Conservation (phyloP, 2,888 invertebrate genomes). For the Stenolophus ochropezus region DNA sequence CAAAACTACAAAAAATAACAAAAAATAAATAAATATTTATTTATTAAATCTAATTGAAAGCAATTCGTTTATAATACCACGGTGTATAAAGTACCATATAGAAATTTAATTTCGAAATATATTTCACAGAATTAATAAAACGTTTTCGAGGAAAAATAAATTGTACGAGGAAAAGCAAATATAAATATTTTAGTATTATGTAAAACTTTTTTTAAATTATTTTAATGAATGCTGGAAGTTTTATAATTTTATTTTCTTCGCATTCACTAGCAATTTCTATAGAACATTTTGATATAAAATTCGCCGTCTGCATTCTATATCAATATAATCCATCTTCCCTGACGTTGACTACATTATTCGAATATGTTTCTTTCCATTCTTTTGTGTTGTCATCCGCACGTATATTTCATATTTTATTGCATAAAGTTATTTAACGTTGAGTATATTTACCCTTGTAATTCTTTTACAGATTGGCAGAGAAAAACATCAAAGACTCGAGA, state of each 20-base stretch:
- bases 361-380: neutral
- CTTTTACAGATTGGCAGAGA: constrained; percentile 49
- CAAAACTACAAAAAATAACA: too few species aligned
- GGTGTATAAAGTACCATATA: too few species aligned
- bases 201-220: neutral
- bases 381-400: neutral
- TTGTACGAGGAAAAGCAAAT: too few species aligned
- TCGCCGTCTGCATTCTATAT: neutral
- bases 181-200: neutral
- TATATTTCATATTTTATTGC: neutral
- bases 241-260: neutral
- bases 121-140: too few species aligned
- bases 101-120: too few species aligned
- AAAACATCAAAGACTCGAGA: constrained; percentile 17
- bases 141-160: too few species aligned
- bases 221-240: neutral
- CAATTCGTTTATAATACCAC: too few species aligned
- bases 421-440: neutral
- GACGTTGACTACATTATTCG: neutral
- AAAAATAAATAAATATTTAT: too few species aligned
- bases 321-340: neutral
- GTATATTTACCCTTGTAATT: neutral
- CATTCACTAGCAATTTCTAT: neutral
- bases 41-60: too few species aligned
- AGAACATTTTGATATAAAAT: neutral